These are phyloP conservation scores for Athripsodes cinereus DNA, from an alignment of 2,888 invertebrate genomes.

Conservation along the genomic window DNA sequence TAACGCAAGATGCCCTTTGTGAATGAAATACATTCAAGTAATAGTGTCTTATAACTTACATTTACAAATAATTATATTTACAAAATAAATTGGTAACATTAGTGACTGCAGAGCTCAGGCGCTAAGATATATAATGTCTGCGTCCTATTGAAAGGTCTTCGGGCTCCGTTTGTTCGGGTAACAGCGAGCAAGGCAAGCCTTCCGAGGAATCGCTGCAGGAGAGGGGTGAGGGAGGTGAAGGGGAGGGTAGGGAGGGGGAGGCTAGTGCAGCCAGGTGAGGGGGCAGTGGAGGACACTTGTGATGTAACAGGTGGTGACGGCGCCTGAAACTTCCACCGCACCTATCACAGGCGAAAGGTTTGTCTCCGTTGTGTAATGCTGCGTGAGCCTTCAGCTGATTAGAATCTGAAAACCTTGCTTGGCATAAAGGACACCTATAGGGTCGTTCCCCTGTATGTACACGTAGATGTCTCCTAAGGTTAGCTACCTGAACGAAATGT, in stretches of 20 bases:
- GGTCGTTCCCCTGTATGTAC: constrained; percentile 91
- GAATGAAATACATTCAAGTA: constrained; percentile 34
- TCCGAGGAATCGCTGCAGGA: constrained; percentile 44
- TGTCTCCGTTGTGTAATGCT: constrained; percentile 84
- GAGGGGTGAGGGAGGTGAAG: constrained; percentile 34
- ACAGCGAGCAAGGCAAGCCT: constrained; percentile 33
- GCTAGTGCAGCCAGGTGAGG: constrained; percentile 38
- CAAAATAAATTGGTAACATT: constrained; percentile 4
- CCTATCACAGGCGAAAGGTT: constrained; percentile 76
- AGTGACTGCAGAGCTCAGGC: constrained; percentile 29
- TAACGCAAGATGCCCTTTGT: constrained; percentile 13
- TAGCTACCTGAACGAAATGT: constrained; percentile 91
- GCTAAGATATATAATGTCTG: constrained; percentile 46
- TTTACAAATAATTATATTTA: constrained; percentile 1
- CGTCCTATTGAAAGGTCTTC: constrained; percentile 77
- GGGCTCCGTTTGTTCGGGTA: constrained; percentile 84
- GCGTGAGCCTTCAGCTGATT: constrained; percentile 89
- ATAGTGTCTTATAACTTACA: neutral
- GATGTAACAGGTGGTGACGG: constrained; percentile 80
- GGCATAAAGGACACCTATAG: constrained; percentile 80
- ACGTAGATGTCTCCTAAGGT: constrained; percentile 78
- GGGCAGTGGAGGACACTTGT: constrained; percentile 60
- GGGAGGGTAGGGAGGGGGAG: constrained; percentile 38
- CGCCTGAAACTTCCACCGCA: constrained; percentile 77
- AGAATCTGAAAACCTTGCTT: constrained; percentile 83